phyloP scores from a whole-genome alignment of 2,797 vertebrate species.

The Chrosomus eos region DNA sequence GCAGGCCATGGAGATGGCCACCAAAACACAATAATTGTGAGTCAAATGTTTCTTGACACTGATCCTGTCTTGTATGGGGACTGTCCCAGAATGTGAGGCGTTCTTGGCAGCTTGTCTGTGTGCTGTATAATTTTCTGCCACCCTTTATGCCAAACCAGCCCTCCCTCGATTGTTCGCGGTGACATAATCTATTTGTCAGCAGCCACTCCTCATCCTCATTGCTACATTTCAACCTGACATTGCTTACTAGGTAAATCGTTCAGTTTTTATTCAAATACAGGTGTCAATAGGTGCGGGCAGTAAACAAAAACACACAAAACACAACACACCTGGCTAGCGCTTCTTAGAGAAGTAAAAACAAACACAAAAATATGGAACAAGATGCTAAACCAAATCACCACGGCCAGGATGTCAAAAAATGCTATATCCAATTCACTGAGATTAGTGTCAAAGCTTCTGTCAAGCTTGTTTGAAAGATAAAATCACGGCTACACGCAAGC shows the following conservation, averaged over 20 bases:
- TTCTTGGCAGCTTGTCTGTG: conserved; percentile 59
- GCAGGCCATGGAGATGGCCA: conserved; percentile 49
- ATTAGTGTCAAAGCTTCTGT: conserved; percentile 72
- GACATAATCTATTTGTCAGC: conserved; percentile 70
- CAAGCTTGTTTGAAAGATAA: conserved; percentile 58
- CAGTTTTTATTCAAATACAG: conserved; percentile 56
- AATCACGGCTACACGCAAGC: background rate
- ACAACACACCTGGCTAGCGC: too few relatives aligned
- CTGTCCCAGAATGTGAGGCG: conserved; percentile 49
- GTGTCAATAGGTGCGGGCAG: conserved; percentile 60
- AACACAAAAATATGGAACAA: conserved; percentile 45
- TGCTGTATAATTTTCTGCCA: conserved; percentile 67
- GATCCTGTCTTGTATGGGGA: conserved; percentile 62
- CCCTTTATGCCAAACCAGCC: conserved; percentile 57
- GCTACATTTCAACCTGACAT: conserved; percentile 47
- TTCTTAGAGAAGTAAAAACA: background rate
- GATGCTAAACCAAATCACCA: conserved; percentile 62
- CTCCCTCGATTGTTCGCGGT: conserved; percentile 58
- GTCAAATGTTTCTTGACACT: conserved; percentile 74
- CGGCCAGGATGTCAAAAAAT: conserved; percentile 58
- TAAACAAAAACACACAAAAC: conserved; percentile 56
- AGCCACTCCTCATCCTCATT: conserved; percentile 54
- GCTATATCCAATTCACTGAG: conserved; percentile 68
- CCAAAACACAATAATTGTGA: conserved; percentile 75
- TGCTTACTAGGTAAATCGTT: conserved; percentile 64